phyloP scores from a whole-genome alignment of 2,797 vertebrate species.

The Sebastes miniatus region DNA sequence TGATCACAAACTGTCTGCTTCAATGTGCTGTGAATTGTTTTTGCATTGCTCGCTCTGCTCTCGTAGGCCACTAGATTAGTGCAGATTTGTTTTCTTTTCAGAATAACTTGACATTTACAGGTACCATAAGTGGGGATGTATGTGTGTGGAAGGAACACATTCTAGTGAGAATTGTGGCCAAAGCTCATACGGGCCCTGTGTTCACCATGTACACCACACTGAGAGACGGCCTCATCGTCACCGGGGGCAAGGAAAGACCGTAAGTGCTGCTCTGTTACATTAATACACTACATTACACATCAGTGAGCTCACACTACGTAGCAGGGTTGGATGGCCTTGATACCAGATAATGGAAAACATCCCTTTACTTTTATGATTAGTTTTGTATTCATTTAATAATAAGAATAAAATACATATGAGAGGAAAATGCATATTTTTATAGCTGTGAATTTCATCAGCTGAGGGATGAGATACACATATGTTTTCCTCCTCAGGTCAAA shows the following conservation, averaged over 20 bases:
- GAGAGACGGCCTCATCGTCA: constrained; percentile 95
- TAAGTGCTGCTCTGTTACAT: constrained; percentile 78
- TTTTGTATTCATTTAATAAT: background rate
- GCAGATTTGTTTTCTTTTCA: constrained; percentile 92
- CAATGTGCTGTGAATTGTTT: constrained; percentile 65
- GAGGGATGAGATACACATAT: background rate
- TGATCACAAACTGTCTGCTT: constrained; percentile 35
- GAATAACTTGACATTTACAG: constrained; percentile 99
- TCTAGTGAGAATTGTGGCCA: constrained; percentile 95
- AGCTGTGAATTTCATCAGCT: background rate
- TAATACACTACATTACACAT: background rate
- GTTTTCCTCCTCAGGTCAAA: constrained; percentile 85
- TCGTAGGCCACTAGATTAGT: constrained; percentile 89
- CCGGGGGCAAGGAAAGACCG: constrained; percentile 98
- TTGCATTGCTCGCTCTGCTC: constrained; percentile 76
- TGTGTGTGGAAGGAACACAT: constrained; percentile 99
- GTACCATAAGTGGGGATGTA: constrained; percentile 99
- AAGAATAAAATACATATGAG: no score
- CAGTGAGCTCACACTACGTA: background rate
- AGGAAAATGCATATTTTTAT: background rate
- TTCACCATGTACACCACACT: constrained; percentile 99
- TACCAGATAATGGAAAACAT: background rate
- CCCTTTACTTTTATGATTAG: background rate
- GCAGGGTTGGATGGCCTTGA: background rate
- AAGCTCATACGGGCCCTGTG: constrained; percentile 97